These are phyloP conservation scores for Simalia tracyae DNA, from an alignment of 2,797 vertebrate species.

Conservation along the genomic window DNA sequence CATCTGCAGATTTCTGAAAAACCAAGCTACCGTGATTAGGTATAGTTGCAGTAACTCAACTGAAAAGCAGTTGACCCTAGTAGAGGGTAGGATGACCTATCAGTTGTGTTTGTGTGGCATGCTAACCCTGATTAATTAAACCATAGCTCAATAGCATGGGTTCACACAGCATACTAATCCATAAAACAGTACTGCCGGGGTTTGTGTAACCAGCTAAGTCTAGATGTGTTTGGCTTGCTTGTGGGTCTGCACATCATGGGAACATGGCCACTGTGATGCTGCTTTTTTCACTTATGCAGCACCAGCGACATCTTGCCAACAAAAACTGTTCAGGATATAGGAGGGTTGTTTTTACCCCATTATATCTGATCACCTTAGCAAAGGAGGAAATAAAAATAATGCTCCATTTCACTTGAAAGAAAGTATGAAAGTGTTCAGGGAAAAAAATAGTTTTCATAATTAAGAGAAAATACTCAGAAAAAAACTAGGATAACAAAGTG, in stretches of 20 bases:
- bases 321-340: neutral
- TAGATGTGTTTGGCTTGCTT: neutral
- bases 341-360: neutral
- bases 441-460: neutral
- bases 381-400: neutral
- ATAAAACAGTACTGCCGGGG: neutral
- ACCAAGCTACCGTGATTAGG: neutral
- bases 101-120: neutral
- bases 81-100: neutral
- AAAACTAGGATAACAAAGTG: neutral
- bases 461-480: neutral
- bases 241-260: neutral
- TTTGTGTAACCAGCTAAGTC: neutral
- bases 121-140: neutral
- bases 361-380: neutral
- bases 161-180: neutral
- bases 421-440: neutral
- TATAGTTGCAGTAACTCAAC: neutral
- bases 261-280: neutral
- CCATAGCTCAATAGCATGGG: neutral
- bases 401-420: neutral
- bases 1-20: neutral
- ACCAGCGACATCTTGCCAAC: neutral
- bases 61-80: neutral
- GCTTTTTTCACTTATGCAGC: neutral